Evolutionary conservation across 2,888 invertebrate species (phyloP).

Genomic region (Tetragnatha montana): DNA sequence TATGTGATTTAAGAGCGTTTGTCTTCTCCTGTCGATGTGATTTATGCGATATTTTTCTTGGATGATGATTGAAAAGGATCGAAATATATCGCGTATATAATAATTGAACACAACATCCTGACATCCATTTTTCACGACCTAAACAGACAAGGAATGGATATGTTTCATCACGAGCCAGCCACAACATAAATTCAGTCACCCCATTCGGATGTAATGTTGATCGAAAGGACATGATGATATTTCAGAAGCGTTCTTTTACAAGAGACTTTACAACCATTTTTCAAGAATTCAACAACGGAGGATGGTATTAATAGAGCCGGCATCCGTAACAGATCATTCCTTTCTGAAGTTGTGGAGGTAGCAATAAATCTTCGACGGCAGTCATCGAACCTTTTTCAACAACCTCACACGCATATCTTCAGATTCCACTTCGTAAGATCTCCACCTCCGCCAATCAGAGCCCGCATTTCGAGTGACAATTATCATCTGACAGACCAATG

Average conservation of each 20-base stretch:
- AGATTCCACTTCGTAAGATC: too few species aligned
- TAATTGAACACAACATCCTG: too few species aligned
- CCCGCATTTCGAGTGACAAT: conserved; percentile 8
- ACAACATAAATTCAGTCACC: too few species aligned
- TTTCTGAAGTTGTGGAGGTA: neutral
- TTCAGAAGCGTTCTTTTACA: neutral
- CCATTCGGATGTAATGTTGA: neutral
- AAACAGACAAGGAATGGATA: too few species aligned
- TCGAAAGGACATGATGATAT: neutral
- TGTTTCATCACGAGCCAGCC: too few species aligned
- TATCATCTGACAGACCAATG: neutral
- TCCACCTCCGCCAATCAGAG: too few species aligned
- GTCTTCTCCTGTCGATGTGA: too few species aligned
- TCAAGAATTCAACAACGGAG: neutral
- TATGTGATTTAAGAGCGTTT: too few species aligned
- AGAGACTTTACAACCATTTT: neutral
- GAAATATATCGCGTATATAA: too few species aligned
- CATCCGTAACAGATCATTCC: neutral
- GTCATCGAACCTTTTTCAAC: conserved; percentile 33
- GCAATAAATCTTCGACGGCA: neutral
- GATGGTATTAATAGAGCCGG: neutral
- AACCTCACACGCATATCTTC: neutral
- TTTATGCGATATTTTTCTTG: too few species aligned
- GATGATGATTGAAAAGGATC: too few species aligned
- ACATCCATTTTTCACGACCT: too few species aligned